Percentiles rank a stretch among this genome's conserved stretches.
These are phyloP conservation scores for Tetranychus truncatus DNA, from an alignment of 2,888 invertebrate genomes.

Conservation along the genomic window DNA sequence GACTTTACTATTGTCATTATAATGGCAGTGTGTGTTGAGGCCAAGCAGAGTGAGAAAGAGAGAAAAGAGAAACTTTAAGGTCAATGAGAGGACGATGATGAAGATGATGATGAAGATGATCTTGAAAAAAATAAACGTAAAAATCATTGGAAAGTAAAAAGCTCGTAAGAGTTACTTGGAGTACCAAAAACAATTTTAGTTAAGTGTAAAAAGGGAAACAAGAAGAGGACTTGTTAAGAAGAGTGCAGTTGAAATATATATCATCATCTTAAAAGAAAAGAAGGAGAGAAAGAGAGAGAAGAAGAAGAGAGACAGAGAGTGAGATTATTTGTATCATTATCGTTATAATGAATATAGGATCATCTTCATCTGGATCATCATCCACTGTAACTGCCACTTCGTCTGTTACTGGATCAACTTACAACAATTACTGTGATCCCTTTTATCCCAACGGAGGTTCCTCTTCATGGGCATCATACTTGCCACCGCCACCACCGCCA, in stretches of 20 bases:
- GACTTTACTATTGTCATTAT: not conserved
- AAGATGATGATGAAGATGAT: not conserved
- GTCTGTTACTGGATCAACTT: not conserved
- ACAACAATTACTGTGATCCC: slow-evolving; percentile 19
- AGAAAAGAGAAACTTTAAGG: not conserved
- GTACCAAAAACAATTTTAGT: too few species aligned
- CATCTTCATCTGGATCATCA: slow-evolving; percentile 18
- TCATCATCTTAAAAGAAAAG: not conserved
- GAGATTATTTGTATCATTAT: not conserved
- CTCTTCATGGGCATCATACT: slow-evolving; percentile 13
- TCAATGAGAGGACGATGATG: not conserved
- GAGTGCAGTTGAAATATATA: not conserved
- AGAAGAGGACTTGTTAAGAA: not conserved
- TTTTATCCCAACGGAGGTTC: slow-evolving; percentile 17
- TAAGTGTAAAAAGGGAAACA: not conserved
- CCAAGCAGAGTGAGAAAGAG: not conserved
- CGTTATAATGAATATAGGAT: not conserved
- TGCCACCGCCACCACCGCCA: slow-evolving; percentile 17
- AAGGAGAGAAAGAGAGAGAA: slow-evolving; percentile 1
- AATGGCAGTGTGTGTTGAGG: not conserved
- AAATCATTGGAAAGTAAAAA: not conserved
- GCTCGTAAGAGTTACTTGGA: slow-evolving; percentile 2
- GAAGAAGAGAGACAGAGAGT: not conserved
- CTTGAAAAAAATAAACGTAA: not conserved
- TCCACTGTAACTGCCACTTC: slow-evolving; percentile 8